phyloP scores from a whole-genome alignment of 2,797 vertebrate genomes.

The Anas capensis region DNA sequence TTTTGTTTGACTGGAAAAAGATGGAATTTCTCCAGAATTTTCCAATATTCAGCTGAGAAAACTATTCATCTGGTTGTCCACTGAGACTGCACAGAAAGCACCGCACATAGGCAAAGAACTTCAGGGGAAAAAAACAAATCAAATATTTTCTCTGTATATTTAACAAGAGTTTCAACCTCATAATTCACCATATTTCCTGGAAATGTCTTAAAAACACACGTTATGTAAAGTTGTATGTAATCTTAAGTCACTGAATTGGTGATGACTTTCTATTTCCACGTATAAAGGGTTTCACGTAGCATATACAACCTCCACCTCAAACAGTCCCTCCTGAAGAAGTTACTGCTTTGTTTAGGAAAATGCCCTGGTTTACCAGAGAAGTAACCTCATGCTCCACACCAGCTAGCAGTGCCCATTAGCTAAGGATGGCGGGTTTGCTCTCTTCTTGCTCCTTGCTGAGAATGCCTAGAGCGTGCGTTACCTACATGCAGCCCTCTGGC shows the following conservation, averaged over 20 bases:
- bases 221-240: conserved; percentile 34
- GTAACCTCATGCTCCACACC: neutral
- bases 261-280: neutral
- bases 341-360: neutral
- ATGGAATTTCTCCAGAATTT: neutral
- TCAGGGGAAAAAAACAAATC: neutral
- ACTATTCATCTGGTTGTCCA: neutral
- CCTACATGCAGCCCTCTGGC: neutral
- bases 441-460: neutral
- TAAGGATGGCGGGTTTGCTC: neutral
- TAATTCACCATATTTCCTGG: neutral
- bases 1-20: neutral
- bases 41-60: neutral
- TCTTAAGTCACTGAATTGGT: neutral
- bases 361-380: neutral
- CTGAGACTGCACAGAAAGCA: neutral
- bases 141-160: neutral
- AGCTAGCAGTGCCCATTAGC: neutral
- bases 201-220: neutral
- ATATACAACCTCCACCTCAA: neutral
- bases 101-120: neutral
- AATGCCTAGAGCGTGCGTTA: neutral
- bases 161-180: neutral
- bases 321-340: neutral
- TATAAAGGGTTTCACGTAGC: neutral